Evolutionary conservation across 2,113 vertebrate genomes (phyloP).

Genomic region (Mormyrus lacerda): DNA sequence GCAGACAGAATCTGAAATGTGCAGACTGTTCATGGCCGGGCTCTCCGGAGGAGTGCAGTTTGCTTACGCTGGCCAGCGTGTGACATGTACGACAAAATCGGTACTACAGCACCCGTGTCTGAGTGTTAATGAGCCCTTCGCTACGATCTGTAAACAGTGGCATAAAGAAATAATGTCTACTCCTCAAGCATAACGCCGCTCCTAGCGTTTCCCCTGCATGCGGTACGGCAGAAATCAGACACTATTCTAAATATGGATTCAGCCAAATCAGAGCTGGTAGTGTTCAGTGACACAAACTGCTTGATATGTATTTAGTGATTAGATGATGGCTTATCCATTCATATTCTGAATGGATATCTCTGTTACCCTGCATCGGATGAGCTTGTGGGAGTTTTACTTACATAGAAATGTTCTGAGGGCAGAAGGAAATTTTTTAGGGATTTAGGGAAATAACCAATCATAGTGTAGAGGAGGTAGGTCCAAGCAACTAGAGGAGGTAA

Average conservation of each 20-base stretch:
- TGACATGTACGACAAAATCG: not conserved
- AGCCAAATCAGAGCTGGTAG: not conserved
- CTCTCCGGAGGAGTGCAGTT: not conserved
- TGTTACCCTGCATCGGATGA: too few species aligned
- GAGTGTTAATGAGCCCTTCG: not conserved
- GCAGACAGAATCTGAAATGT: not conserved
- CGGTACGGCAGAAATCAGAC: not conserved
- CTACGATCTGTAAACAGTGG: not conserved
- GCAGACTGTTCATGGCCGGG: not conserved
- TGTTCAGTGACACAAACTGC: not conserved
- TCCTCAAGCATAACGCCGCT: not conserved
- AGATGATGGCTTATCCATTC: not conserved
- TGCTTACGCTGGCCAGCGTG: not conserved
- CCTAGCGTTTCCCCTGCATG: not conserved
- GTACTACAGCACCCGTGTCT: not conserved
- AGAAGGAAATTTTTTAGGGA: too few species aligned
- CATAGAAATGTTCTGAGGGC: too few species aligned
- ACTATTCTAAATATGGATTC: not conserved
- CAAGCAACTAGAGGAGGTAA: too few species aligned
- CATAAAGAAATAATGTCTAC: not conserved
- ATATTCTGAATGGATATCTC: not conserved
- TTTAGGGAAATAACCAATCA: too few species aligned
- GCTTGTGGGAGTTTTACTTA: too few species aligned
- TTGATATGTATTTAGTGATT: not conserved
- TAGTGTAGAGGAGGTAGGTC: too few species aligned